Percentiles rank a stretch among this genome's conserved stretches.
These are phyloP conservation scores for Plectropomus leopardus DNA, from an alignment of 2,113 vertebrate genomes.

Conservation along the genomic window DNA sequence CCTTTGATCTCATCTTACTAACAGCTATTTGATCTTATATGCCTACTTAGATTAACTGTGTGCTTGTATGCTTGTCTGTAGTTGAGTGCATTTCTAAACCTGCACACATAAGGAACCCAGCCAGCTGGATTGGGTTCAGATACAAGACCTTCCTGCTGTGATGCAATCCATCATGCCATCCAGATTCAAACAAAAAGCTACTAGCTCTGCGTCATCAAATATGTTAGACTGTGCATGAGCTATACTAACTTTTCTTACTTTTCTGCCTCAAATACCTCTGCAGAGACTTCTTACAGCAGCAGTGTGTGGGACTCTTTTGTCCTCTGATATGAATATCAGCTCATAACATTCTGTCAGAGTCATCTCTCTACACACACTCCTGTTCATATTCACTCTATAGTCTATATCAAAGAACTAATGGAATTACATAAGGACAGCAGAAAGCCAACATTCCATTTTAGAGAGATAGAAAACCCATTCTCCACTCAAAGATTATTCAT, in stretches of 20 bases:
- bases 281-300: slow-evolving; percentile 26
- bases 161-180: not conserved
- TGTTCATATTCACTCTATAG: slow-evolving; percentile 57
- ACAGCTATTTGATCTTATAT: slow-evolving; percentile 13
- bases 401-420: slow-evolving; percentile 74
- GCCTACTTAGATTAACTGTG: too few relatives aligned
- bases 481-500: slow-evolving; percentile 59
- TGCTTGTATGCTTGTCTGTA: not conserved
- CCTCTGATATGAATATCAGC: slow-evolving; percentile 52
- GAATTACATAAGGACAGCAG: slow-evolving; percentile 71
- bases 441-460: slow-evolving; percentile 65
- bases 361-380: slow-evolving; percentile 46
- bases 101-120: not conserved
- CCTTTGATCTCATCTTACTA: slow-evolving; percentile 12
- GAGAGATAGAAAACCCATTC: slow-evolving; percentile 49
- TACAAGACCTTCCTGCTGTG: not conserved
- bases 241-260: slow-evolving; percentile 25
- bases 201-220: not conserved
- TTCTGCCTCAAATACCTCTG: slow-evolving; percentile 29
- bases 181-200: slow-evolving; percentile 4
- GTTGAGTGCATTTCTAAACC: not conserved
- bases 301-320: slow-evolving; percentile 32
- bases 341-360: slow-evolving; percentile 65
- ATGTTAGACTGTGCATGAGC: slow-evolving; percentile 5
- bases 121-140: not conserved